Percentiles rank a stretch among this genome's conserved stretches.
phyloP scores from a whole-genome alignment of 64 coral and sea anemone genomes.

The Stichodactyla helianthus region DNA sequence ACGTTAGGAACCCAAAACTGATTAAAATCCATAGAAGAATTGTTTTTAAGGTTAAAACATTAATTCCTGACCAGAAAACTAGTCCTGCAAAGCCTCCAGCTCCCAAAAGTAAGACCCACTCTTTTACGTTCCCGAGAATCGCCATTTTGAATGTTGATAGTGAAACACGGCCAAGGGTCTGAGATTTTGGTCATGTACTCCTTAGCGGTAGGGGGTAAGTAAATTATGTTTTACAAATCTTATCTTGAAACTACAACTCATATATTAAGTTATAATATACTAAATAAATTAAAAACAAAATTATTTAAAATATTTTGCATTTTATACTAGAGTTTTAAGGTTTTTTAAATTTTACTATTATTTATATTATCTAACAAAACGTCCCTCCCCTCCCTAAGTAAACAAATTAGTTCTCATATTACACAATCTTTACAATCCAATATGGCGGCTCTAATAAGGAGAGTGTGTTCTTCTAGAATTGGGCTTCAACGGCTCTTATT shows the following conservation, averaged over 20 bases:
- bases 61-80: slow-evolving; percentile 67
- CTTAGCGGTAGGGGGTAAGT: background rate
- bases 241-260: background rate
- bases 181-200: background rate
- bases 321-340: background rate
- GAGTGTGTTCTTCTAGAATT: slow-evolving; percentile 11
- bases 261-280: background rate
- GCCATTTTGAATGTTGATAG: slow-evolving; percentile 51
- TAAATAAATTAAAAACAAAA: background rate
- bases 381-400: background rate
- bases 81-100: slow-evolving; percentile 42
- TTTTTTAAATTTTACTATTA: background rate
- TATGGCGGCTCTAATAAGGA: slow-evolving; percentile 40
- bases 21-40: slow-evolving; percentile 79
- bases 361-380: background rate
- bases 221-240: background rate
- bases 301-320: background rate
- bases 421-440: background rate
- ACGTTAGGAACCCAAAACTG: slow-evolving; percentile 84
- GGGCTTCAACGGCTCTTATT: slow-evolving; percentile 33
- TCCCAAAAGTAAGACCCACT: slow-evolving; percentile 62
- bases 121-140: slow-evolving; percentile 44
- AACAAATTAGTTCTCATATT: background rate
- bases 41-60: slow-evolving; percentile 66
- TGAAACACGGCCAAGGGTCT: background rate